phyloP scores from a whole-genome alignment of 2,888 invertebrate genomes.

The Drosophila recens region DNA sequence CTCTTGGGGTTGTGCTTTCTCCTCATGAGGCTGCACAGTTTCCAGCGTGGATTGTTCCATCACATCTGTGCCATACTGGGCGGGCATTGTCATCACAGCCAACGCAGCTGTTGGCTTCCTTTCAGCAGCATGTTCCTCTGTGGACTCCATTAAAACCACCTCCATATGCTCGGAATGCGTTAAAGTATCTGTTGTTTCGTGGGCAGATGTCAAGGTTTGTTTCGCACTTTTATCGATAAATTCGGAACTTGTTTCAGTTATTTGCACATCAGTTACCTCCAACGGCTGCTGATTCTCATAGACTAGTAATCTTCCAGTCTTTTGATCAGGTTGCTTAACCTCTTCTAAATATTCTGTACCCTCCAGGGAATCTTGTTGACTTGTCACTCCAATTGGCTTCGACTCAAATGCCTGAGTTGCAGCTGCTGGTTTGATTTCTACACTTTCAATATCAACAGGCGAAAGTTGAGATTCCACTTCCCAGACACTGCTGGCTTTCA shows the following conservation, averaged over 20 bases:
- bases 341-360: slow-evolving; percentile 43
- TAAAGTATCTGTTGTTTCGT: slow-evolving; percentile 49
- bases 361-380: slow-evolving; percentile 66
- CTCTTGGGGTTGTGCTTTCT: slow-evolving; percentile 45
- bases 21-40: slow-evolving; percentile 39
- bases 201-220: slow-evolving; percentile 18
- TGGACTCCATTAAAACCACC: slow-evolving; percentile 65
- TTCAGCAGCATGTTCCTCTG: slow-evolving; percentile 35
- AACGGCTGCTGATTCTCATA: slow-evolving; percentile 60
- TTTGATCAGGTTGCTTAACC: slow-evolving; percentile 43
- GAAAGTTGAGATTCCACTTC: slow-evolving; percentile 86
- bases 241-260: slow-evolving; percentile 58
- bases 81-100: slow-evolving; percentile 62
- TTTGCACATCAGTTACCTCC: slow-evolving; percentile 71
- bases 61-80: slow-evolving; percentile 53
- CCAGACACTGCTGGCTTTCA: slow-evolving; percentile 84
- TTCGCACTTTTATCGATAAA: slow-evolving; percentile 34
- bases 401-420: slow-evolving; percentile 84
- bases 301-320: slow-evolving; percentile 29
- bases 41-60: slow-evolving; percentile 71
- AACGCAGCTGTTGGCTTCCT: slow-evolving; percentile 44
- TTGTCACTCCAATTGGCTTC: slow-evolving; percentile 74
- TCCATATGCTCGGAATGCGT: slow-evolving; percentile 65
- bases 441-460: slow-evolving; percentile 76
- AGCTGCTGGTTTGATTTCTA: slow-evolving; percentile 66